Conservation (phyloP, 2,113 vertebrate genomes). For the Pyrgilauda ruficollis region DNA sequence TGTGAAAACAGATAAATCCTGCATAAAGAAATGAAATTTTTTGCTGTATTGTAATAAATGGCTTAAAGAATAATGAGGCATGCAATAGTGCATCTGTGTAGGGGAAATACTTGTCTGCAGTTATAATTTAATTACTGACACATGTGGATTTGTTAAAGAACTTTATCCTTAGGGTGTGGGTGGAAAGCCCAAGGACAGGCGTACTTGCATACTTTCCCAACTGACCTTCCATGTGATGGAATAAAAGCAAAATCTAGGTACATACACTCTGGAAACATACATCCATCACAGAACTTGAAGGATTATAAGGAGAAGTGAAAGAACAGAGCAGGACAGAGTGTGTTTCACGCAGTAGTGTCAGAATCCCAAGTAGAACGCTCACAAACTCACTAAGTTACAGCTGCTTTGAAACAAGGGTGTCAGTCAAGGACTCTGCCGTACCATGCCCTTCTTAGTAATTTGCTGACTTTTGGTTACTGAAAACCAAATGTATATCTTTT, state of each 20-base stretch:
- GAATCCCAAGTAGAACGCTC: neutral
- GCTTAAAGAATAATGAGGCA: neutral
- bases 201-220: neutral
- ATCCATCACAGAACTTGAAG: neutral
- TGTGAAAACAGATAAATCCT: neutral
- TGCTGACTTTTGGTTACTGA: neutral
- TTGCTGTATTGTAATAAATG: neutral
- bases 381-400: fast-evolving
- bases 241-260: neutral
- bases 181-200: neutral
- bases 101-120: neutral
- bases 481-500: neutral
- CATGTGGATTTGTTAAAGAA: neutral
- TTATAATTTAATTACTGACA: neutral
- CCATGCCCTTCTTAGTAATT: neutral
- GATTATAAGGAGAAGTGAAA: neutral
- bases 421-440: neutral
- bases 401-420: neutral
- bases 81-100: neutral
- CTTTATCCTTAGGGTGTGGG: neutral
- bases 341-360: fast-evolving
- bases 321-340: neutral
- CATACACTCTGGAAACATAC: neutral
- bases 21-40: neutral
- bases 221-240: neutral